A percentile compares a stretch with the other conserved stretches of the same genome.
Conservation (phyloP, 2,888 invertebrate genomes). For the Tetranychus truncatus region DNA sequence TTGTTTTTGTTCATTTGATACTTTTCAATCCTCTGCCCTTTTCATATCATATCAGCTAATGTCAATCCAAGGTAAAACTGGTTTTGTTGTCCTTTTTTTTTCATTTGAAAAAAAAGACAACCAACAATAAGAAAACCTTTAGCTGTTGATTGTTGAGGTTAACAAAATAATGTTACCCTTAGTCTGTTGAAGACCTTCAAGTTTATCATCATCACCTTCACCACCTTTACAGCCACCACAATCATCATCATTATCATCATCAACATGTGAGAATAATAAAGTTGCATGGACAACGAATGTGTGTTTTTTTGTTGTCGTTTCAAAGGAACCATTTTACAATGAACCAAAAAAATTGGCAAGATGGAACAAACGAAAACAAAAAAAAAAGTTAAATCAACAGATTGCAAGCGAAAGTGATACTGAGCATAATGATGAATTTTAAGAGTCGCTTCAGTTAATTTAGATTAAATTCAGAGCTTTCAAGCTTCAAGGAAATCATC, state of each 20-base stretch:
- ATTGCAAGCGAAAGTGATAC: conserved; percentile 3
- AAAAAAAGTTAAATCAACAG: not conserved
- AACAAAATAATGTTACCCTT: not conserved
- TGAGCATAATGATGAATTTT: not conserved
- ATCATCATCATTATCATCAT: not conserved
- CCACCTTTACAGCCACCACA: not conserved
- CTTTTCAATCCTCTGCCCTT: no score
- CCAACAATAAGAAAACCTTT: not conserved
- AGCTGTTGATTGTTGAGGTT: not conserved
- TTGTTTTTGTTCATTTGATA: no score
- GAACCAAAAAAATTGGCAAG: not conserved
- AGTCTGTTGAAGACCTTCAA: not conserved
- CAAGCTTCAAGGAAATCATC: not conserved
- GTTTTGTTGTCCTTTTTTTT: not conserved
- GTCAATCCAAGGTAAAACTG: no score
- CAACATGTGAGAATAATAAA: not conserved
- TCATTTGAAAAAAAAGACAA: not conserved
- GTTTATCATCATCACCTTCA: not conserved
- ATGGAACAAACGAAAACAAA: not conserved
- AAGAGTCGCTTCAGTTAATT: not conserved
- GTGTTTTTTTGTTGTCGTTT: not conserved
- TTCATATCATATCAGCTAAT: no score
- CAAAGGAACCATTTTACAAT: not conserved
- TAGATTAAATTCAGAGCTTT: not conserved
- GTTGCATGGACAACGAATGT: not conserved